A percentile compares a stretch with the other conserved stretches of the same genome.
Evolutionary conservation across 2,797 vertebrate genomes (phyloP).

Genomic region (Adrianichthys oophorus): DNA sequence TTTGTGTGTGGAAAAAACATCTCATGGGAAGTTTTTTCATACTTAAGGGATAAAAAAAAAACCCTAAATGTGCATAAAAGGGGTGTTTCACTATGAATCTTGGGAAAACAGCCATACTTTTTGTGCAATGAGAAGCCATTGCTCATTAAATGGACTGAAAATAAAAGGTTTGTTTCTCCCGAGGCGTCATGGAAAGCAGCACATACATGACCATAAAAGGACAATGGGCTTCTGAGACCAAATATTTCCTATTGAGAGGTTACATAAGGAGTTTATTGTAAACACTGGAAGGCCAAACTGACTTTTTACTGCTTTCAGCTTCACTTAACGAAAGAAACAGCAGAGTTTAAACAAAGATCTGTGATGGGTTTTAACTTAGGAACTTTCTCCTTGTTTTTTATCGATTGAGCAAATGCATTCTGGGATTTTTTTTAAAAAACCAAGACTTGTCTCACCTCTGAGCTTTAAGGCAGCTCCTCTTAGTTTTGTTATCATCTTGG

Average conservation of each 20-base stretch:
- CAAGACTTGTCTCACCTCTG: conserved; percentile 81
- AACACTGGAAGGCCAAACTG: conserved; percentile 31
- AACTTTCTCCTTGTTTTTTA: conserved; percentile 9
- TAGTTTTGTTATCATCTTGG: conserved; percentile 71
- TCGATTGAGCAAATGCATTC: neutral
- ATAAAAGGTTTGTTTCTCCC: conserved; percentile 17
- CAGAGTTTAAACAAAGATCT: neutral
- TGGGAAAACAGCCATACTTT: too few species aligned
- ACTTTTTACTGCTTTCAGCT: conserved; percentile 4
- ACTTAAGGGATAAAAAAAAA: too few species aligned
- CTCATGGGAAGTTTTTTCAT: too few species aligned
- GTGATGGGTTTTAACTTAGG: conserved; percentile 5
- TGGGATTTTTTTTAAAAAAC: conserved; percentile 22
- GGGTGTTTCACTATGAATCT: too few species aligned
- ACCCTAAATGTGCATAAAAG: too few species aligned
- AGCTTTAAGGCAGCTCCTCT: conserved; percentile 91
- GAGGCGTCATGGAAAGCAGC: conserved; percentile 53
- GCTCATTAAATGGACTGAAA: conserved; percentile 14
- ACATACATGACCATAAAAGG: conserved; percentile 61
- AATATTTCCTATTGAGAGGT: conserved; percentile 29
- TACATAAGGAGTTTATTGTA: conserved; percentile 46
- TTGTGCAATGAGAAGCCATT: neutral
- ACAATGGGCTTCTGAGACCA: conserved; percentile 36
- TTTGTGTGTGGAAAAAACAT: too few species aligned
- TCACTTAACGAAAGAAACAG: conserved; percentile 25